Evolutionary conservation across 1,140 invertebrate species (phyloP).

Genomic region (Atta colombica): DNA sequence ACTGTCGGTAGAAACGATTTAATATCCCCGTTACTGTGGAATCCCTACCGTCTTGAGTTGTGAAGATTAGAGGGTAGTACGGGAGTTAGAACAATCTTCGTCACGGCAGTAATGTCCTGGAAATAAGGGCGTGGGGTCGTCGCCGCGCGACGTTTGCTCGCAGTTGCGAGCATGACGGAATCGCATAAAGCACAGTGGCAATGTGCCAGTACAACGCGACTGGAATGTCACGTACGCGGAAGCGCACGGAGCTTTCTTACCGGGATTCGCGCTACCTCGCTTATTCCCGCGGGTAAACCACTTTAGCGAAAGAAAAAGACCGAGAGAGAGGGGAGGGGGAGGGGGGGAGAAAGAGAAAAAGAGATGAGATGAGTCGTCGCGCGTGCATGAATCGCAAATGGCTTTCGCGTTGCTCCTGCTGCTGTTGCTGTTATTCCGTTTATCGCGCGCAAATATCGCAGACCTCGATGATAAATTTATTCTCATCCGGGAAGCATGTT

Average conservation of each 20-base stretch:
- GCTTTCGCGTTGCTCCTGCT: slow-evolving; percentile 24
- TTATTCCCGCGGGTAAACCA: slow-evolving; percentile 54
- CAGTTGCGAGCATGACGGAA: slow-evolving; percentile 58
- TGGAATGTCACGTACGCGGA: slow-evolving; percentile 68
- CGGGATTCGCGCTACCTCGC: slow-evolving; percentile 52
- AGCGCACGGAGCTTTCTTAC: slow-evolving; percentile 60
- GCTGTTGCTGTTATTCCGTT: slow-evolving; percentile 47
- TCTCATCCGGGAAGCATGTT: slow-evolving; percentile 52
- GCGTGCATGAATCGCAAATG: slow-evolving; percentile 60
- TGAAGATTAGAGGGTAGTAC: slow-evolving; percentile 5
- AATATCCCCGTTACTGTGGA: background rate
- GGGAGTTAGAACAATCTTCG: slow-evolving; percentile 36
- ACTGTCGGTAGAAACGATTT: slow-evolving; percentile 35
- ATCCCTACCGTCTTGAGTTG: background rate
- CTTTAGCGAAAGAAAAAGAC: slow-evolving; percentile 15
- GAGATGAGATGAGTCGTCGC: slow-evolving; percentile 42
- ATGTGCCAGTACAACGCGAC: slow-evolving; percentile 70
- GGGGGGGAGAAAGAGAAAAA: background rate
- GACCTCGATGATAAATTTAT: slow-evolving; percentile 56
- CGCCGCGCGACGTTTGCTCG: slow-evolving; percentile 19
- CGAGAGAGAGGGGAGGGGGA: background rate
- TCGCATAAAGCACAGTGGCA: slow-evolving; percentile 70
- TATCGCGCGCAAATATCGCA: slow-evolving; percentile 56
- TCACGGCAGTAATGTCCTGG: slow-evolving; percentile 35
- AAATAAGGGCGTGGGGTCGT: slow-evolving; percentile 51